Base-by-base conservation (phyloP, 2,888 invertebrate species). In the Ormyrus rosae region DNA sequence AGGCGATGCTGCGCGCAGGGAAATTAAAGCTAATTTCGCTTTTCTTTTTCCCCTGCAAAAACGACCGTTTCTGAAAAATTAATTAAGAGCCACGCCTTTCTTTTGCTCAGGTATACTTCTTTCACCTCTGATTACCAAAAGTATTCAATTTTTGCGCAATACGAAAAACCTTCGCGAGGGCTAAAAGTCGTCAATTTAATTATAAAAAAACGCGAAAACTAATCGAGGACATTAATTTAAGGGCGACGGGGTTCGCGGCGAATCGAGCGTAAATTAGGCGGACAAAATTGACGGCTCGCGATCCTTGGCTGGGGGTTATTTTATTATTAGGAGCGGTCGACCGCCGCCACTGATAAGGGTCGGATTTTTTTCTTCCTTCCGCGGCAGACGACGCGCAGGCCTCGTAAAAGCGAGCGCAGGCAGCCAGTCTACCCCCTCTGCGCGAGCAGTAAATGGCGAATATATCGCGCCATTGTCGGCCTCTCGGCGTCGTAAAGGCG, bases 391-490 rank as follows among this genome's bases (percentile, higher is more conserved):
- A 71, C n/a, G 5, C 61, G 51, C 45, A 34, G 58, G 65, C 6
- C 79, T 79, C 68, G 79, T 70, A 69, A 74, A 74, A 63, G 69
- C 55, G 10, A 51, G 53, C 61, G 10, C 60, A 58, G 65, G 46
- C 34, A 34, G 34, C 3, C 34, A 34, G 34, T 34, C 34, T 34
- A 51, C 51, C n/a, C 67, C 48, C 34, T 34, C 34, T 3, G 34
- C 67, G 48, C 55, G 61, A 34, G 73, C 77, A 72, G 81, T 77
- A 77, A 81, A 81, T 58, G 76, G 63, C 58, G 81, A 81, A 77
- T 77, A 72, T 72, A 81, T 77, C 80, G 80, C 72, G 63, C 81
- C 73, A 77, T 81, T 81, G 77, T 81, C 77, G 77, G 65, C 71
- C 34, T 61, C 67, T 50, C 5, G 46, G 58, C 61, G 60, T 72